phyloP scores from a whole-genome alignment of 2,888 invertebrate genomes.

The Tetragonisca angustula region DNA sequence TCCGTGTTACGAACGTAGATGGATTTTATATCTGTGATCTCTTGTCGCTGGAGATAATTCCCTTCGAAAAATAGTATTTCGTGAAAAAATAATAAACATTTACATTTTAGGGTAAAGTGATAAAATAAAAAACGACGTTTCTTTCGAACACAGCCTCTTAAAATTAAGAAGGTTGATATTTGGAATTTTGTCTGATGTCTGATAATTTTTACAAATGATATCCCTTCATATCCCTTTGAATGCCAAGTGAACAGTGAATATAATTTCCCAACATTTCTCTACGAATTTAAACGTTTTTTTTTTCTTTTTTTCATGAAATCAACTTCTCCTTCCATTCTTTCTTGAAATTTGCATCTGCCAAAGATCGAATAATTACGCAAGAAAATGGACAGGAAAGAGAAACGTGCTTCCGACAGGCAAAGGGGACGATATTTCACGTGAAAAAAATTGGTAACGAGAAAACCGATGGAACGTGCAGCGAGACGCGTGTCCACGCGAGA shows the following conservation, averaged over 20 bases:
- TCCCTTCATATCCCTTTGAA: background rate
- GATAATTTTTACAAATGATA: background rate
- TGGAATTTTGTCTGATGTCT: too few relatives aligned
- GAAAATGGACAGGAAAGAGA: background rate
- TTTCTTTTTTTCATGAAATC: background rate
- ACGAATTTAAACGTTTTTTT: background rate
- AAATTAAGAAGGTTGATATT: too few relatives aligned
- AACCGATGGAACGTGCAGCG: background rate
- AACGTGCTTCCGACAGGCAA: background rate
- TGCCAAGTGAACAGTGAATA: background rate
- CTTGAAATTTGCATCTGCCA: background rate
- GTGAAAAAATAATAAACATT: too few relatives aligned
- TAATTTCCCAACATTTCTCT: background rate
- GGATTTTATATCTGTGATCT: too few relatives aligned
- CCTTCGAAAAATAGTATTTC: too few relatives aligned
- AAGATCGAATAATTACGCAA: too few relatives aligned
- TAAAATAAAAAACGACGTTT: too few relatives aligned
- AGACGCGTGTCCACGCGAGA: conserved; percentile 40
- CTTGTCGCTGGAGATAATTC: too few relatives aligned
- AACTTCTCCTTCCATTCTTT: background rate
- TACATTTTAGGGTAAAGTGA: too few relatives aligned
- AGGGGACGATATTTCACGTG: background rate
- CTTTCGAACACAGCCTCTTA: too few relatives aligned
- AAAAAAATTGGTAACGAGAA: background rate
- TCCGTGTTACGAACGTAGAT: too few relatives aligned